Base-by-base conservation (phyloP, 2,113 vertebrate genomes). In the Pachypanchax playfairii region DNA sequence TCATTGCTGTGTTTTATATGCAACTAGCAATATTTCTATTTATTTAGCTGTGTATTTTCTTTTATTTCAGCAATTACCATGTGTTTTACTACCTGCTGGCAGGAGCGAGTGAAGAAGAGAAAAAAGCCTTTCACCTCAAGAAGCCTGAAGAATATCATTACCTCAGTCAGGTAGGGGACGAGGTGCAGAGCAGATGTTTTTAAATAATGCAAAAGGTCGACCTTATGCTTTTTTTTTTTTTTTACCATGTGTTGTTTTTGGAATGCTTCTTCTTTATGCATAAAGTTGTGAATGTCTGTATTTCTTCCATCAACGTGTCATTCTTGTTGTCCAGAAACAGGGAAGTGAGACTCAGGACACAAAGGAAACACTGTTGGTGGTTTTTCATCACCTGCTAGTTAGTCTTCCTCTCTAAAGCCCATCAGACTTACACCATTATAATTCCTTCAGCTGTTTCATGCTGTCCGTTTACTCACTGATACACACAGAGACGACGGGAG, bases 31-130 rank as follows among this genome's bases (percentile, higher is more conserved):
- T 17, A 0, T 12, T 5, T 43, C 11, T 22, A 31, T 22, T 11
- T 12, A n/a, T 0, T 47, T 7, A 8, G 15, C 44, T 12, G 26
- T 49, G n/a, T n/a, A n/a, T 18, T 2, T 80, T 77, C 63, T 81
- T 33, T 22, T 62, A n/a, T 85, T 79, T 61, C 74, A 99, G 97
- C 89, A 99, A 98, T 92, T 99, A 99, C 91, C 97, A 99, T 61
- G 97, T 99, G 33, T 99, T 99, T 90, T 99, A 99, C 90, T 99
- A 99, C 94, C 95, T 99, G 74, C 92, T 99, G 92, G 96, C 97
- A 85, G 97, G 97, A 86, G 91, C 95, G 0, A 97, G 93, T 41
- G 96, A 98, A 81, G 97, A 98, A 65, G 96, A 99, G 87, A 94
- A 93, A 80, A 90, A 89, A 31, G 89, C 91, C 14, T 99, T 98